Conservation (phyloP, 2,113 vertebrate genomes). For the Caracal caracal region DNA sequence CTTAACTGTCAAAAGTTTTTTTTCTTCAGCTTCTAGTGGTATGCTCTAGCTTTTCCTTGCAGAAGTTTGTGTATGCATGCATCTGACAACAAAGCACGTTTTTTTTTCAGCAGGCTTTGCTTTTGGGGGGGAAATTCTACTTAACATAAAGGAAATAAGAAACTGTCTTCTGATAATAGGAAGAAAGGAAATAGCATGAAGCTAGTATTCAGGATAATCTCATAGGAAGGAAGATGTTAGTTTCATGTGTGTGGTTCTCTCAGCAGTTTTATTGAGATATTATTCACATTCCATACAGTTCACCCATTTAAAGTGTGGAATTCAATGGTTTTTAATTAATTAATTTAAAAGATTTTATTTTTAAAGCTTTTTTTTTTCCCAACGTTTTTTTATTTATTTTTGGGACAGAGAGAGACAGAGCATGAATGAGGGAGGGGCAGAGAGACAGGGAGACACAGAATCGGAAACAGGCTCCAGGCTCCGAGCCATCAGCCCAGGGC, state of each 20-base stretch:
- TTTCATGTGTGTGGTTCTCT: not conserved
- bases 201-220: not conserved
- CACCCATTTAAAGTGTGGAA: not conserved
- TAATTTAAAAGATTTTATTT: not conserved
- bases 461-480: no score
- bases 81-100: not conserved
- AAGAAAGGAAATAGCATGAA: not conserved
- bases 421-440: no score
- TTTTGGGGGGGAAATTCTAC: not conserved
- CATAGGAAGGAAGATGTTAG: not conserved
- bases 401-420: no score
- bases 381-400: no score
- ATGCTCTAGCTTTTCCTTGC: not conserved
- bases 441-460: no score
- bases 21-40: not conserved
- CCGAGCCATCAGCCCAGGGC: no score
- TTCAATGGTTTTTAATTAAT: not conserved
- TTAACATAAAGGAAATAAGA: not conserved
- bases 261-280: not conserved
- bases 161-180: not conserved
- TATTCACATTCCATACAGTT: not conserved
- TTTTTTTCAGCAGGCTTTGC: not conserved
- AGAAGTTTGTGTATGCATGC: not conserved
- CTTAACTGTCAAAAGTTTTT: not conserved
- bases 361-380: no score